Evolutionary conservation across 2,797 vertebrate species (phyloP), one percentile per base, ranked within the genome.

Genomic region (Myotis pilosus): DNA sequence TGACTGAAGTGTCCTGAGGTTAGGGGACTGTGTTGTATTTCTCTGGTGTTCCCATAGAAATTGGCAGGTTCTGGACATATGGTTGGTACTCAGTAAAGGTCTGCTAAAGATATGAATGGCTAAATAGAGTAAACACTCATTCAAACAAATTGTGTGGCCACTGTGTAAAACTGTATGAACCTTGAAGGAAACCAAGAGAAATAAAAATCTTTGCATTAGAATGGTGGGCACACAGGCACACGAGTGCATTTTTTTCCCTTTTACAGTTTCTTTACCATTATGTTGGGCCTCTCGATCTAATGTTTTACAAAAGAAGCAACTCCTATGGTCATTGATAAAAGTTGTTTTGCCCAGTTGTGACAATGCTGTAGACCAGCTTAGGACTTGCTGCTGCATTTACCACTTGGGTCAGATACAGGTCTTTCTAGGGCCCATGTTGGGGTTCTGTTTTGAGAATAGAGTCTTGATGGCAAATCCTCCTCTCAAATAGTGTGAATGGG

Each of bases 361-460:
- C 22, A 33, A 47, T 12, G 7, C 30, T 51, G 33, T 41, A 30
- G 38, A 22, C 30, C 23, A 80, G 28, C 22, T 16, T 41, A 38
- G 20, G 44, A 9, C 53, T 6, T 25, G 5, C 0, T 11, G 41
- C 38, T 60, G 5, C 30, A 1, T 51, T 66, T 23, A 2, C 69
- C 0, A 0, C n/a, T n/a, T 22, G 68, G n/a, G 74, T 6, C 28
- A 7, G 23, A 53, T 0, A 2, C 17, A 15, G 33, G 38, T 13
- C 62, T 30, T 69, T 64, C 28, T 1, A 6, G 30, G 47, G 60
- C 16, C 8, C 2, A 30, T 85, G 72, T 19, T 33, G 68, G 30
- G 71, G 33, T 22, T 76, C 66, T 60, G 13, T 28, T 13, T 30
- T 30, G 76, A 68, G 57, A 47, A 36, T 3, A 55, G 64, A 47